Conservation (phyloP, 2,113 vertebrate species). For the Halichoeres trimaculatus region DNA sequence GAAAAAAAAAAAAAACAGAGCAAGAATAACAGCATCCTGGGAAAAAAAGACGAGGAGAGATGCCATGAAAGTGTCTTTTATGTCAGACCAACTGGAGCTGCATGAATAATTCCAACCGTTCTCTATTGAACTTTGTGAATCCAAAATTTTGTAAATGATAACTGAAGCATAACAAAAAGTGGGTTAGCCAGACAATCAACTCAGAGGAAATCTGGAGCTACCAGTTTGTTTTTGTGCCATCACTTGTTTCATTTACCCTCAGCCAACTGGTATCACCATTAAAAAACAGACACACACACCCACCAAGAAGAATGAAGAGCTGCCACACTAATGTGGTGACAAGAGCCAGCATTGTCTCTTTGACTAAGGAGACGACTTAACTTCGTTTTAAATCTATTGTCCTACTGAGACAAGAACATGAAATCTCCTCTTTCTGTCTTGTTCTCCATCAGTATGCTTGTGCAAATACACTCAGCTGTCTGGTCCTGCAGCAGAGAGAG, state of each 20-base stretch:
- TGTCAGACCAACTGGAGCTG: slow-evolving; percentile 62
- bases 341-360: background rate
- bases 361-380: slow-evolving; percentile 4
- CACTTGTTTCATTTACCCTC: slow-evolving; percentile 10
- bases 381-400: background rate
- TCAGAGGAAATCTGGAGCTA: slow-evolving; percentile 20
- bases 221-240: slow-evolving; percentile 12
- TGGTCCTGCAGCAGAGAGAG: slow-evolving; percentile 16
- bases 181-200: slow-evolving; percentile 43
- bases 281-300: background rate
- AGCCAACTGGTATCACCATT: background rate
- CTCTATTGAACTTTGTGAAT: slow-evolving; percentile 45
- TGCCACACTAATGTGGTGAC: slow-evolving; percentile 6
- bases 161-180: slow-evolving; percentile 49
- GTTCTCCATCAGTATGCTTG: slow-evolving; percentile 2
- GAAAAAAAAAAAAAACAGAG: background rate
- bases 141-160: slow-evolving; percentile 46
- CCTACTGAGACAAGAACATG: background rate
- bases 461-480: slow-evolving; percentile 18
- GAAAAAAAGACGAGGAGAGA: slow-evolving; percentile 24
- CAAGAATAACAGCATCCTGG: slow-evolving; percentile 54
- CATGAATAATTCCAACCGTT: slow-evolving; percentile 57
- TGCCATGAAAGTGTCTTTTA: slow-evolving; percentile 62
- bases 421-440: background rate
- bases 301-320: background rate